Conservation (phyloP, 1,140 invertebrate species). For the Cherax quadricarinatus region DNA sequence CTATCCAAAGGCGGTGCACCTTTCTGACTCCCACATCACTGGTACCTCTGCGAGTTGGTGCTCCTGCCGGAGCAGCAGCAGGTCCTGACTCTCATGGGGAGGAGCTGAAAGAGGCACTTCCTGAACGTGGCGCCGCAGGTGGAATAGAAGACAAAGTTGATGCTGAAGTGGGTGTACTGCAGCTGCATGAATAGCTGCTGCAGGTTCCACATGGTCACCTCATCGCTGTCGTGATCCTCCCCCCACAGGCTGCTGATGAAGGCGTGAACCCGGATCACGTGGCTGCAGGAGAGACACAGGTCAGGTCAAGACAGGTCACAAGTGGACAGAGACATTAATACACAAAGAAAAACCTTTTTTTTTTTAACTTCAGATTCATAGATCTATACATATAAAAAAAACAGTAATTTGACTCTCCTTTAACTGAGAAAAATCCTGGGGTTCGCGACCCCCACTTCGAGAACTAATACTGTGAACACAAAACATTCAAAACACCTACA, state of each 20-base stretch:
- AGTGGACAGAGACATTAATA: no score
- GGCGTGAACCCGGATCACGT: constrained; percentile 80
- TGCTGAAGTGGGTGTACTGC: constrained; percentile 82
- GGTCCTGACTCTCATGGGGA: constrained; percentile 75
- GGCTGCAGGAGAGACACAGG: constrained; percentile 76
- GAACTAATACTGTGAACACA: no score
- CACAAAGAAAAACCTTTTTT: no score
- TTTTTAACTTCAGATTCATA: no score
- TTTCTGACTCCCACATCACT: background rate
- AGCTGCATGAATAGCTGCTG: constrained; percentile 81
- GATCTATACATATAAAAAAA: no score
- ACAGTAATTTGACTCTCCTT: no score
- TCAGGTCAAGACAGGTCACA: no score
- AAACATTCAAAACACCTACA: no score
- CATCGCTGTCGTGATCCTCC: constrained; percentile 75
- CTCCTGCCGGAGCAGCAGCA: constrained; percentile 23
- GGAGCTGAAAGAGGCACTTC: constrained; percentile 79
- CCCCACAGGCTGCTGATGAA: constrained; percentile 78
- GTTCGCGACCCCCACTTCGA: no score
- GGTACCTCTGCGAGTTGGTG: constrained; percentile 59
- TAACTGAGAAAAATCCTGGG: no score
- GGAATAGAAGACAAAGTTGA: constrained; percentile 81
- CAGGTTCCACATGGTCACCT: constrained; percentile 78
- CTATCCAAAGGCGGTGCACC: background rate
- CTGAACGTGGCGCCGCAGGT: constrained; percentile 81